Evolutionary conservation across 2,797 vertebrate genomes (phyloP).

Genomic region (Liasis olivaceus): DNA sequence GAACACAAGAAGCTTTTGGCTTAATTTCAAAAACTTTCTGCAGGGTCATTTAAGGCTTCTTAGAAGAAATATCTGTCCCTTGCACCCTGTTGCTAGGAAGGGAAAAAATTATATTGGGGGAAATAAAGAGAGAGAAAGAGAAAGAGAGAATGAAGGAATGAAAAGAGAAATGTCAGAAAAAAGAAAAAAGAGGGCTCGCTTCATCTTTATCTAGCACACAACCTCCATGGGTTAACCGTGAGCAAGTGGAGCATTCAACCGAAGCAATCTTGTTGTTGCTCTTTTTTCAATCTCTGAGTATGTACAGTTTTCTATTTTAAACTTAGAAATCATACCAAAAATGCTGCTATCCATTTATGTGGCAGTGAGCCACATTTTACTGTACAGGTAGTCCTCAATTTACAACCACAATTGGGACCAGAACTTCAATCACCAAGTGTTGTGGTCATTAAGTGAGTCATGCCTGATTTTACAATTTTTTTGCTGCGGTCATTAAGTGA

Average conservation of each 20-base stretch:
- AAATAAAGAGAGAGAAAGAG: neutral
- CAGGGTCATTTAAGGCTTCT: neutral
- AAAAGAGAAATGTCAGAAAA: neutral
- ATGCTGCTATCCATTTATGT: neutral
- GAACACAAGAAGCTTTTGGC: neutral
- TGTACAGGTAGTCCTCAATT: no score
- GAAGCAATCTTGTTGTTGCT: neutral
- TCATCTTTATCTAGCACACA: neutral
- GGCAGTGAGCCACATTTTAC: neutral
- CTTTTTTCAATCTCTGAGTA: neutral
- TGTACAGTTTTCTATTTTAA: neutral
- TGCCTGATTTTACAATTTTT: no score
- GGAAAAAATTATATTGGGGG: neutral
- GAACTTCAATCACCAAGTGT: no score
- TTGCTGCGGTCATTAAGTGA: no score
- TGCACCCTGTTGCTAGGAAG: neutral
- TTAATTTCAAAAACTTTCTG: neutral
- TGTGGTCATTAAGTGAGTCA: no score
- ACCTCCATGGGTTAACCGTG: neutral
- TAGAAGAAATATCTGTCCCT: neutral
- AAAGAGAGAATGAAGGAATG: neutral
- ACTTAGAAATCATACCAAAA: neutral
- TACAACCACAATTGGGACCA: no score
- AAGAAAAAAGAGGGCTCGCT: neutral
- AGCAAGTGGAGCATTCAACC: neutral